These are phyloP conservation scores for Tenebrio molitor DNA, from an alignment of 1,140 invertebrate species.

Conservation along the genomic window DNA sequence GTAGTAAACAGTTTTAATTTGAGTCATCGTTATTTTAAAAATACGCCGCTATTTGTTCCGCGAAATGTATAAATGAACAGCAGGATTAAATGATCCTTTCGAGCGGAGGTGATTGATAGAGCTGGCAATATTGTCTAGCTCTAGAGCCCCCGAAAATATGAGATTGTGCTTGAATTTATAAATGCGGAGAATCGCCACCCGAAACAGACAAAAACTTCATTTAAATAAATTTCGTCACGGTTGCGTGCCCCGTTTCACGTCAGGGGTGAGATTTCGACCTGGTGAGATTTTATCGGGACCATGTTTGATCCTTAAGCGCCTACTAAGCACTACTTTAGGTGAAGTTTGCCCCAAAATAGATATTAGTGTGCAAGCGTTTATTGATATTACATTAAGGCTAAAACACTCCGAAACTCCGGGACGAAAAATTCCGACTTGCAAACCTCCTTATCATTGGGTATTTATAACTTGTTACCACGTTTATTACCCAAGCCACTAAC, in stretches of 20 bases:
- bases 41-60: constrained; percentile 19
- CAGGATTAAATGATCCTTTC: constrained; percentile 19
- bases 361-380: neutral
- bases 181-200: neutral
- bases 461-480: no score
- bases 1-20: constrained; percentile 35
- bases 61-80: constrained; percentile 20
- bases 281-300: constrained; percentile 16
- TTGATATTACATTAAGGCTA: constrained; percentile 19
- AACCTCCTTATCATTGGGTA: no score
- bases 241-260: neutral
- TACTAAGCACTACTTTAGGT: constrained; percentile 1
- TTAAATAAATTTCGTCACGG: neutral
- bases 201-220: neutral
- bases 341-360: constrained; percentile 7
- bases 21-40: constrained; percentile 29
- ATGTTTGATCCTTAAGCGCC: neutral
- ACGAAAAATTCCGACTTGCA: neutral
- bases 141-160: neutral
- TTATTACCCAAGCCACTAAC: no score
- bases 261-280: neutral
- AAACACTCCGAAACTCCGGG: no score
- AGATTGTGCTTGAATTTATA: neutral
- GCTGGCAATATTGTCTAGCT: neutral
- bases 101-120: neutral